Evolutionary conservation across 2,113 vertebrate species (phyloP).

Genomic region (Gadus chalcogrammus): DNA sequence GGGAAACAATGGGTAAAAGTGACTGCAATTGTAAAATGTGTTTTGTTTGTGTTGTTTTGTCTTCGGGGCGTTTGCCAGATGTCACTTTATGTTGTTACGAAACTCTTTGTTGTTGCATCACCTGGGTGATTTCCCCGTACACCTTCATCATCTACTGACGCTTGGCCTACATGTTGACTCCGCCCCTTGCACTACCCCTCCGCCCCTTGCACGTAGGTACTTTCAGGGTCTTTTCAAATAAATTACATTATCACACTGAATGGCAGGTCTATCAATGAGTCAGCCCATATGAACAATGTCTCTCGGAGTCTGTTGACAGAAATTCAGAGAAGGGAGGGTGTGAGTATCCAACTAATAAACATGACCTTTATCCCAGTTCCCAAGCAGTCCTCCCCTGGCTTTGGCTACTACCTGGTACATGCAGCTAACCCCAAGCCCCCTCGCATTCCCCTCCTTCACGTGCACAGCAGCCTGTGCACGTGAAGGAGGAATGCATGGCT

Average conservation of each 20-base stretch:
- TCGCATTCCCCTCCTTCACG: slow-evolving; percentile 37
- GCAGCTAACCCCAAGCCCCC: slow-evolving; percentile 4
- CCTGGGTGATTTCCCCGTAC: too few species aligned
- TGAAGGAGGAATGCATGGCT: slow-evolving; percentile 50
- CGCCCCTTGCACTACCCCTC: too few species aligned
- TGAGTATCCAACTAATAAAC: slow-evolving; percentile 50
- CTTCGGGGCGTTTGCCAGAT: too few species aligned
- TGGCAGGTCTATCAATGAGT: slow-evolving; percentile 26
- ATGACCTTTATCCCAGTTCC: slow-evolving; percentile 78
- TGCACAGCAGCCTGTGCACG: slow-evolving; percentile 50
- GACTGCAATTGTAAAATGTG: too few species aligned
- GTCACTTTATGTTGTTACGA: too few species aligned
- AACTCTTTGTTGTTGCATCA: too few species aligned
- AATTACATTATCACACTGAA: background rate
- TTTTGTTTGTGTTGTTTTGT: too few species aligned
- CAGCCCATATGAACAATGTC: slow-evolving; percentile 24
- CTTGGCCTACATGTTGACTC: too few species aligned
- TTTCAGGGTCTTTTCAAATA: slow-evolving; percentile 41
- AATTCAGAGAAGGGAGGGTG: slow-evolving; percentile 15
- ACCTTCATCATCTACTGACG: too few species aligned
- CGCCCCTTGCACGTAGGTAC: too few species aligned
- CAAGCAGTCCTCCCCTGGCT: slow-evolving; percentile 42
- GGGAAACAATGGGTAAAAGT: too few species aligned
- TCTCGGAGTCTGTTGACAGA: slow-evolving; percentile 9
- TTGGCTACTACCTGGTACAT: slow-evolving; percentile 44